Evolutionary conservation across 2,113 vertebrate species (phyloP), one percentile per base, ranked within the genome.

Genomic region (Pipa parva): DNA sequence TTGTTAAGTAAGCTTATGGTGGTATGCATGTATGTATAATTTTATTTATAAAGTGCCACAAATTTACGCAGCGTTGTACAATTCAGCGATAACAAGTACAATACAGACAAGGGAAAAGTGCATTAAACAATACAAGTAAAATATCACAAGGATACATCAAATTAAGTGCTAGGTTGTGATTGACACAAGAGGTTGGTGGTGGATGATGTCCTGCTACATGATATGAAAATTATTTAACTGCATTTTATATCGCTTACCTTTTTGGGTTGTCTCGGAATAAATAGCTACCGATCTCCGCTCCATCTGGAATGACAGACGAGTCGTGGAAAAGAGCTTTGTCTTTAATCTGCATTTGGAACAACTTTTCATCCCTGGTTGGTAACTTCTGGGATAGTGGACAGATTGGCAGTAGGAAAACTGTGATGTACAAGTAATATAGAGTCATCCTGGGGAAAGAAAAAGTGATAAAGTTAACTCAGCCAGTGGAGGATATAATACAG

Each of bases 271-370:
- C 95, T 81, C 92, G 89, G 81, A 99, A 98, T 69, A 99, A 91
- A 79, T 93, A 98, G 72, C 95, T 92, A 42, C 89, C 96, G 74
- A 99, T 93, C 81, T 99, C 97, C 0, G 96, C 96, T 78, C 97
- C 96, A 0, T 99, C 97, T 0, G 97, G 97, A 71, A 99, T 86
- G 68, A 97, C 89, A 0, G 96, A 93, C 0, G 97, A 94, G 78
- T 97, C 93, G 0, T 98, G 95, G 71, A 96, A 97, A 73, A 92
- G 81, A 0, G 90, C 77, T 71, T 97, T 97, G 85, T 99, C 94
- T 71, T 85, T 86, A 74, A 98, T 95, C 83, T 99, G 97, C 93
- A 95, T 95, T 84, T 99, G 97, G 75, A 98, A 99, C 71, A 97
- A 92, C 9, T 93, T 93, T 72, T 99, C 97, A 68, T 99, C 95